Evolutionary conservation across 2,888 invertebrate genomes (phyloP).

Genomic region (Euproctis similis): DNA sequence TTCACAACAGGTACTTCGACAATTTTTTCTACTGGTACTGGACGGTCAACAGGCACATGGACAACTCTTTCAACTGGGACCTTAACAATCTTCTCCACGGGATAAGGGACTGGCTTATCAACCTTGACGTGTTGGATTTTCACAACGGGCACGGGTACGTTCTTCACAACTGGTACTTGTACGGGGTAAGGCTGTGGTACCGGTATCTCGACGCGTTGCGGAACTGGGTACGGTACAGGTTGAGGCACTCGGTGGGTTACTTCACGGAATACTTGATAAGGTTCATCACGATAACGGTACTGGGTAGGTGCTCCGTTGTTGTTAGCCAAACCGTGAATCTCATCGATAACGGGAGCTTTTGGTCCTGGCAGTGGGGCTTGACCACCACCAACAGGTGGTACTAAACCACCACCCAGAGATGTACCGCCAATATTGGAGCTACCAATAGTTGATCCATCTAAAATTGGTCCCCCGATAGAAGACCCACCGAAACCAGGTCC

Average conservation of each 20-base stretch:
- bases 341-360: constrained; percentile 55
- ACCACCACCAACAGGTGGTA: constrained; percentile 22
- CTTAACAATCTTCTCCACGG: constrained; percentile 76
- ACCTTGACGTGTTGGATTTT: constrained; percentile 72
- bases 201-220: constrained; percentile 69
- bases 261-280: constrained; percentile 56
- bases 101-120: constrained; percentile 76
- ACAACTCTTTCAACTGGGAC: constrained; percentile 75
- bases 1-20: constrained; percentile 74
- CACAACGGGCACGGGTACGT: constrained; percentile 73
- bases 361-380: constrained; percentile 43
- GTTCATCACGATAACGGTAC: constrained; percentile 57
- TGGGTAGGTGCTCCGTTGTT: constrained; percentile 56
- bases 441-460: not conserved
- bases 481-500: constrained; percentile 1
- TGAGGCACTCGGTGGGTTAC: constrained; percentile 75
- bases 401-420: constrained; percentile 9
- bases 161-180: constrained; percentile 69
- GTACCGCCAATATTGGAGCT: constrained; percentile 4
- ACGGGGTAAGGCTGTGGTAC: constrained; percentile 77
- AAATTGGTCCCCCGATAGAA: not conserved
- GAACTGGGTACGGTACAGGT: constrained; percentile 70
- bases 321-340: constrained; percentile 60
- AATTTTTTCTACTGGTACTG: constrained; percentile 68
- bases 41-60: constrained; percentile 71